Evolutionary conservation across 2,888 invertebrate genomes (phyloP), one percentile per base, ranked within the genome.

Genomic region (Diarsia rubi): DNA sequence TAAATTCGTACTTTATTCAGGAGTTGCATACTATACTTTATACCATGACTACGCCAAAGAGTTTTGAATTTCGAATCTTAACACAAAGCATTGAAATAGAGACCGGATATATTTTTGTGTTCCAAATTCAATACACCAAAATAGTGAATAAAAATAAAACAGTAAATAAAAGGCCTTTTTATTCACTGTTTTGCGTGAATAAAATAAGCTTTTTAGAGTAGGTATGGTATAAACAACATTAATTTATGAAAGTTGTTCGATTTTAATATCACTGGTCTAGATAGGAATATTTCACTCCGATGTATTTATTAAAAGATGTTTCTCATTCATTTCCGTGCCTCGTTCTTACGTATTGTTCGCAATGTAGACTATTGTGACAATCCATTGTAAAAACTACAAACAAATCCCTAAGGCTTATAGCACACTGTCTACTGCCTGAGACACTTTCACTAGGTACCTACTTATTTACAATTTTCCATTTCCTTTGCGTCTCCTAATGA

Each of bases 361-460:
- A 73, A 78, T 78, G 67, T 74, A 78, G 74, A 72, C 64, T 84
- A 78, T 83, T 81, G 81, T 75, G 49, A 67, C 70, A 62, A 82
- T 67, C 47, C 37, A 84, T 75, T 75, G 31, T 73, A 31, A 74
- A 75, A 78, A 71, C 70, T 73, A 68, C 72, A 66, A 47, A 52
- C 54, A 57, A 60, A 49, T 60, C 72, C 21, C 63, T 66, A 54
- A 79, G 83, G 79, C 69, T 44, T 47, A 66, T 19, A 57, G 54
- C 59, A 49, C 42, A 66, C 62, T 69, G 76, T 52, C 21, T 52
- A n/a, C 45, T 49, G 31, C 42, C 66, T 14, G 60, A 37, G 27
- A 57, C 31, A 69, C 52, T 57, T 70, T 65, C 31, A 73, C 44
- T 63, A n/a, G 27, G 42, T n/a, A 52, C 16, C 21, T 62, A 42